These are phyloP conservation scores for Agrotis puta DNA, from an alignment of 2,888 invertebrate species.

Conservation along the genomic window DNA sequence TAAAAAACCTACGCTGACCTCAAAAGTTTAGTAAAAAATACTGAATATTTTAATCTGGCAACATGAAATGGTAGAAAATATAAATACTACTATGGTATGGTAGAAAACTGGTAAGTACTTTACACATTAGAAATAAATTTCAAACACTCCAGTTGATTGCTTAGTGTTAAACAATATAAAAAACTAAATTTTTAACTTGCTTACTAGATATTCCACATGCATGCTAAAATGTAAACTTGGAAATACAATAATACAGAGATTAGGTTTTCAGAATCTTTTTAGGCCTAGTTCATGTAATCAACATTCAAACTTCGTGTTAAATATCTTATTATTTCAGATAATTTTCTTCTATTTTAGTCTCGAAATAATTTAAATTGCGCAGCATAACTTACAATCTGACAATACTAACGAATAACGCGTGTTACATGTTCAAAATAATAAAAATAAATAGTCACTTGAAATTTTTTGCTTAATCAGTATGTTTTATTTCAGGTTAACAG, in stretches of 20 bases:
- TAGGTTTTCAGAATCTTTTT: background rate
- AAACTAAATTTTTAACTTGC: conserved; percentile 12
- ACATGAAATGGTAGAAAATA: conserved; percentile 48
- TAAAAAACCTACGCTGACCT: background rate
- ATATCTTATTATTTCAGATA: no score
- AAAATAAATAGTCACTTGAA: no score
- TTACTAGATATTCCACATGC: conserved; percentile 20
- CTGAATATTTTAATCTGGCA: conserved; percentile 42
- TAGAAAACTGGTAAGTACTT: conserved; percentile 42
- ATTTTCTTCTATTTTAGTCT: no score
- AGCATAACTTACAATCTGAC: no score
- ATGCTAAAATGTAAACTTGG: background rate
- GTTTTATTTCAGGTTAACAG: no score
- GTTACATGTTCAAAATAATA: no score
- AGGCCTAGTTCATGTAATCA: background rate
- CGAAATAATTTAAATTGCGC: no score
- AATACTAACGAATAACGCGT: no score
- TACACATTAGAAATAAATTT: conserved; percentile 47
- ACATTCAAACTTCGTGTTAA: background rate
- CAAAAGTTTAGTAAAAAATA: conserved; percentile 17
- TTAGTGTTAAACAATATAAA: conserved; percentile 16
- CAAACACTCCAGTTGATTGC: conserved; percentile 51
- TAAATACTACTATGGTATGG: conserved; percentile 54
- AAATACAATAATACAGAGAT: background rate
- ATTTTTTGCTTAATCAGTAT: no score